phyloP scores from a whole-genome alignment of 2,797 vertebrate genomes.

The Silurus lanzhouensis region DNA sequence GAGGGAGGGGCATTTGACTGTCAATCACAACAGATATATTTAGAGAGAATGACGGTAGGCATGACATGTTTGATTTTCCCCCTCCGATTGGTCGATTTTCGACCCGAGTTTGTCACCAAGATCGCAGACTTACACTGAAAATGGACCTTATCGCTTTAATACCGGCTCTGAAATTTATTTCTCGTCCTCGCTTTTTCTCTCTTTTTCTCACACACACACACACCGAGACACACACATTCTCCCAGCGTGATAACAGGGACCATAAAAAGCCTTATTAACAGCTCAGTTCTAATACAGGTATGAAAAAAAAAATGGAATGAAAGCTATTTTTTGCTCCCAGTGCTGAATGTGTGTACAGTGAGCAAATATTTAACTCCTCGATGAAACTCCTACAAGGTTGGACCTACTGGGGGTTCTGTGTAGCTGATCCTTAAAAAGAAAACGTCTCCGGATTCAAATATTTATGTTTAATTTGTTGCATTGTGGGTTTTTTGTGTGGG shows the following conservation, averaged over 20 bases:
- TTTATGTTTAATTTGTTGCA: background rate
- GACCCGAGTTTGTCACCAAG: no score
- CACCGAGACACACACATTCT: background rate
- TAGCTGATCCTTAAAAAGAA: no score
- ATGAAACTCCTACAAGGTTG: background rate
- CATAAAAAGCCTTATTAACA: conserved; percentile 24
- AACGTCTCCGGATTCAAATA: background rate
- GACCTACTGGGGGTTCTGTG: background rate
- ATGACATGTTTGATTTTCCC: no score
- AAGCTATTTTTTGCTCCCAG: background rate
- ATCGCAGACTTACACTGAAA: background rate
- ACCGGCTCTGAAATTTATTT: conserved; percentile 13
- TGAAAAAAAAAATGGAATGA: background rate
- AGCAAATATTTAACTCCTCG: background rate
- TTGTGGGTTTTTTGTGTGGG: background rate
- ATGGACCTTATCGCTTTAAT: background rate
- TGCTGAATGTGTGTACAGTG: background rate
- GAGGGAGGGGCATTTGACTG: background rate
- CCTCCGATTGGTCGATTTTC: no score
- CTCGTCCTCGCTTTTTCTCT: background rate
- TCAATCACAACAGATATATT: background rate
- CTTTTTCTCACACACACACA: background rate
- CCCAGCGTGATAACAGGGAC: conserved; percentile 15
- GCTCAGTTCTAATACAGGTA: conserved; percentile 17
- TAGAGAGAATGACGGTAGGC: no score